Percentiles rank a stretch among this genome's conserved stretches.
These are phyloP conservation scores for Drosophila auraria DNA, from an alignment of 1,140 invertebrate species.

Conservation along the genomic window DNA sequence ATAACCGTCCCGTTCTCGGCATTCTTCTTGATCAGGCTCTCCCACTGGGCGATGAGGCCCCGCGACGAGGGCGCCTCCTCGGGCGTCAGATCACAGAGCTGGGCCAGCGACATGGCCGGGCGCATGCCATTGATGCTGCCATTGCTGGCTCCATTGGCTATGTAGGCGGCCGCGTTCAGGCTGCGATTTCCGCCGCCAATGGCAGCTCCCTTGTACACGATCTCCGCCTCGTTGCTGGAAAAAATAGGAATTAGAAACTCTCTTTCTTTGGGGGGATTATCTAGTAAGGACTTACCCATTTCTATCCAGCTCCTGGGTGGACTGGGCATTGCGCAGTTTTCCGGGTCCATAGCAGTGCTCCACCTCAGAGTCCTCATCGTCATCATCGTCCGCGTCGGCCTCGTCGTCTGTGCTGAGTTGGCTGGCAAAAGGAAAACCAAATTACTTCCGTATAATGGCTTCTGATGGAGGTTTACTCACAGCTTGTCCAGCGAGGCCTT, in stretches of 20 bases:
- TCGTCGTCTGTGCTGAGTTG: conserved; percentile 72
- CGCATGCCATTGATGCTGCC: conserved; percentile 84
- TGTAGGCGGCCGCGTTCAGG: conserved; percentile 45
- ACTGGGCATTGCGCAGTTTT: conserved; percentile 86
- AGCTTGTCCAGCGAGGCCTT: conserved; percentile 86
- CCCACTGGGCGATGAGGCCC: conserved; percentile 87
- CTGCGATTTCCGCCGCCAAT: conserved; percentile 47
- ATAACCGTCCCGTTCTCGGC: conserved; percentile 64
- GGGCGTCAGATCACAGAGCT: conserved; percentile 86
- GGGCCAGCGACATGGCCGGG: conserved; percentile 87
- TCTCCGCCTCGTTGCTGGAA: conserved; percentile 56
- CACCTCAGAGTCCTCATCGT: conserved; percentile 86
- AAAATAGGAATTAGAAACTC: not conserved
- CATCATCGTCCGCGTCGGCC: conserved; percentile 70
- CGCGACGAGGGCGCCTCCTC: conserved; percentile 87
- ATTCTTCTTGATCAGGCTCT: conserved; percentile 88
- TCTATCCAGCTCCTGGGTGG: conserved; percentile 86
- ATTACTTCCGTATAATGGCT: no score
- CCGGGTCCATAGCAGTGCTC: conserved; percentile 87
- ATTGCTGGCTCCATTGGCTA: conserved; percentile 47
- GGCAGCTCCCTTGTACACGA: conserved; percentile 47
- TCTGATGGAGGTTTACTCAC: conserved; percentile 37
- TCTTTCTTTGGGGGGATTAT: no score
- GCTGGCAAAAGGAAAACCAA: conserved; percentile 9
- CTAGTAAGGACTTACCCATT: conserved; percentile 42